phyloP scores from a whole-genome alignment of 2,888 invertebrate genomes.

The Crocallis elinguaria region DNA sequence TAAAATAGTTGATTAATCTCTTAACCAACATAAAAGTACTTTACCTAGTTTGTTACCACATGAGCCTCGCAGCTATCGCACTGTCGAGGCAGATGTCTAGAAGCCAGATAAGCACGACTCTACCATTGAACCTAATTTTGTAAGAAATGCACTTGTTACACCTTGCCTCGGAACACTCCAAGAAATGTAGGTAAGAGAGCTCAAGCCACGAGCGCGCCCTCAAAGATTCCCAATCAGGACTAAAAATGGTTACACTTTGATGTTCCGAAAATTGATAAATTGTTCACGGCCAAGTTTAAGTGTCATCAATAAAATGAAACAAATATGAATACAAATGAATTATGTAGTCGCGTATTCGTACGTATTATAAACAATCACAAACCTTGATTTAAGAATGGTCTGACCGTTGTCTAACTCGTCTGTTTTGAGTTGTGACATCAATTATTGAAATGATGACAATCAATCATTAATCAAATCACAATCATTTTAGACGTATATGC shows the following conservation, averaged over 20 bases:
- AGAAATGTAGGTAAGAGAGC: conserved; percentile 27
- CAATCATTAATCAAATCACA: too few relatives aligned
- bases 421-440: too few relatives aligned
- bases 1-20: too few relatives aligned
- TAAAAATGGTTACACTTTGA: conserved; percentile 21
- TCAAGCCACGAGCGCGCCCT: conserved; percentile 16
- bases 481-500: too few relatives aligned
- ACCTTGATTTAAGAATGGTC: too few relatives aligned
- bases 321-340: too few relatives aligned
- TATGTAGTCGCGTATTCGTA: too few relatives aligned
- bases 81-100: conserved; percentile 40
- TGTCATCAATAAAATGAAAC: too few relatives aligned
- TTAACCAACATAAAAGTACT: too few relatives aligned
- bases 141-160: conserved; percentile 28
- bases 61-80: conserved; percentile 2
- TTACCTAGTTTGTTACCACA: background rate
- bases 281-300: conserved; percentile 21
- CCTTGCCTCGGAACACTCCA: conserved; percentile 11
- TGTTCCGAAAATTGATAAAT: conserved; percentile 8
- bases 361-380: too few relatives aligned
- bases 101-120: conserved; percentile 47
- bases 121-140: conserved; percentile 24
- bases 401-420: too few relatives aligned
- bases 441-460: too few relatives aligned
- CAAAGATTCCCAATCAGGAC: conserved; percentile 13